Evolutionary conservation across 1,140 invertebrate species (phyloP).

Genomic region (Diuraphis noxia): DNA sequence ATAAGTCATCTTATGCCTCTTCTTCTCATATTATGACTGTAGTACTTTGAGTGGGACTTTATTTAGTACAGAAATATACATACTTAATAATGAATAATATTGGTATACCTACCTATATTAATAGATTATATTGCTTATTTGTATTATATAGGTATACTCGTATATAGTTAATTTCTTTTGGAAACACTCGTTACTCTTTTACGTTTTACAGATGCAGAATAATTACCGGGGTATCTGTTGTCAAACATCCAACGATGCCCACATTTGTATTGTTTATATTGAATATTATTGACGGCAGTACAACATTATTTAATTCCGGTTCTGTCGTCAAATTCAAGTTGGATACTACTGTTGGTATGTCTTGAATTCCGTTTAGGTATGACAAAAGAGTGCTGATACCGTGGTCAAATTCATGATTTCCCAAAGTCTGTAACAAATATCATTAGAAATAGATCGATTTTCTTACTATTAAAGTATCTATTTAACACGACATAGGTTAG

Average conservation of each 20-base stretch:
- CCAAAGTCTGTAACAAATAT: conserved; percentile 70
- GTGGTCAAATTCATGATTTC: conserved; percentile 94
- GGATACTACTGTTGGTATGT: conserved; percentile 71
- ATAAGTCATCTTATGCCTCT: no score
- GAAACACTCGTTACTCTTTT: no score
- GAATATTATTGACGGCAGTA: background rate
- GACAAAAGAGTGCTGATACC: conserved; percentile 74
- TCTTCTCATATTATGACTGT: no score
- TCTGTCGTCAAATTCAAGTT: conserved; percentile 76
- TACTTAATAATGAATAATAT: no score
- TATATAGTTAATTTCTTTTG: no score
- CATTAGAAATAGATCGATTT: conserved; percentile 57
- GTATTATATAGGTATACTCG: no score
- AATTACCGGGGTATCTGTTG: conserved; percentile 73
- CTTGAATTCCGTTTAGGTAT: conserved; percentile 70
- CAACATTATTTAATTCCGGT: conserved; percentile 64
- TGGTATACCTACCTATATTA: background rate
- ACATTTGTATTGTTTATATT: conserved; percentile 41
- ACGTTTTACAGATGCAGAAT: background rate
- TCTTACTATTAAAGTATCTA: no score
- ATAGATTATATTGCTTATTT: background rate
- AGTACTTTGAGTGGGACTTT: no score
- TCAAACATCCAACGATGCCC: conserved; percentile 87
- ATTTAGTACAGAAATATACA: no score
- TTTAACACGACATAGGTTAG: no score